These are phyloP conservation scores for Podargus strigoides DNA, from an alignment of 2,797 vertebrate species.

Conservation along the genomic window DNA sequence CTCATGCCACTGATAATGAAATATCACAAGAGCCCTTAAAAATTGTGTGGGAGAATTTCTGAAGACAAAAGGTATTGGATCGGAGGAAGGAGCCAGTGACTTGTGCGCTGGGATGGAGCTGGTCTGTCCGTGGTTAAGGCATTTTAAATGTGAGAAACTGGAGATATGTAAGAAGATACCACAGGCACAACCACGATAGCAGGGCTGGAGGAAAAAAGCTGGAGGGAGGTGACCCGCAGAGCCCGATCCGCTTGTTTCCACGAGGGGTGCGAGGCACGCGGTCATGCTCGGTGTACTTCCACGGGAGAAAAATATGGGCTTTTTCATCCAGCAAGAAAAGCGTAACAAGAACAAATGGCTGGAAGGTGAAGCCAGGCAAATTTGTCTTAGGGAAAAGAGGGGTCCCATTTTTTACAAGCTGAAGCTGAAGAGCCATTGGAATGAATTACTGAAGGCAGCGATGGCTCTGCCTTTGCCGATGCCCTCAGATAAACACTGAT, in stretches of 20 bases:
- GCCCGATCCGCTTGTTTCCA: neutral
- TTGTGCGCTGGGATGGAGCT: neutral
- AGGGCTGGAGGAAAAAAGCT: neutral
- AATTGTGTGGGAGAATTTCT: neutral
- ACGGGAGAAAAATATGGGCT: accelerated
- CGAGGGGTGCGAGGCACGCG: accelerated
- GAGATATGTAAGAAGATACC: neutral
- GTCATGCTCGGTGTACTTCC: neutral
- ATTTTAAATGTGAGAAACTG: neutral
- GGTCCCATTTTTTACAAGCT: neutral
- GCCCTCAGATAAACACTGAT: neutral
- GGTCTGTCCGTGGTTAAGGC: neutral
- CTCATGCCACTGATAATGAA: neutral
- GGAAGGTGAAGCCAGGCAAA: neutral
- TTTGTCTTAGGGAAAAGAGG: neutral
- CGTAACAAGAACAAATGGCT: neutral
- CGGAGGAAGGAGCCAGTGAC: neutral
- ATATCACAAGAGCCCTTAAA: neutral
- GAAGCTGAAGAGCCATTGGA: neutral
- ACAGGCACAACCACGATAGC: neutral
- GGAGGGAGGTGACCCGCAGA: neutral
- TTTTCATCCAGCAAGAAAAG: neutral
- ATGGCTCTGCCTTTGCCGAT: neutral
- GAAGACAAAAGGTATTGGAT: neutral
- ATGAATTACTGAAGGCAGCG: neutral